Conservation (phyloP, 2,888 invertebrate genomes). For the Caenorhabditis plicata region DNA sequence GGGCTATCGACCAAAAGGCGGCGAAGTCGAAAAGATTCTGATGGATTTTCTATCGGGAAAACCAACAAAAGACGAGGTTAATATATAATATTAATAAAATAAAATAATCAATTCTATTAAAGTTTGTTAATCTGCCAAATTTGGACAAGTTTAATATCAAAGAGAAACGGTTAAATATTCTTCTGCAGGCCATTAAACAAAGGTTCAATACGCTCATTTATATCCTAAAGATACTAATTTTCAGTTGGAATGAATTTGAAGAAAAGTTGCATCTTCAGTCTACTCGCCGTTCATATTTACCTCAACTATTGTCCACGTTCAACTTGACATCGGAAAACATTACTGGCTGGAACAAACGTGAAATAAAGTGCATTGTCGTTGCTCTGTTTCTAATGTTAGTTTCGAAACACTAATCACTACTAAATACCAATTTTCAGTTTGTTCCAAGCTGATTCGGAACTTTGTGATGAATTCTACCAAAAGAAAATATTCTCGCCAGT, state of each 20-base stretch:
- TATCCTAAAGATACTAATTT: background rate
- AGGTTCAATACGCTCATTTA: slow-evolving; percentile 14
- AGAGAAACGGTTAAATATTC: slow-evolving; percentile 32
- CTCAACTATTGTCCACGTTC: slow-evolving; percentile 26
- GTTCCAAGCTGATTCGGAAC: slow-evolving; percentile 17
- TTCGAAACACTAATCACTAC: background rate
- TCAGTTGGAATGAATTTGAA: slow-evolving; percentile 35
- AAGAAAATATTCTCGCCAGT: slow-evolving; percentile 12
- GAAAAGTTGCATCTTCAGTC: slow-evolving; percentile 17
- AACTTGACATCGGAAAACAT: slow-evolving; percentile 32
- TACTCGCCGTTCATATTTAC: slow-evolving; percentile 22
- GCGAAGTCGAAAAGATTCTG: slow-evolving; percentile 17
- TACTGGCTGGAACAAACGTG: slow-evolving; percentile 25
- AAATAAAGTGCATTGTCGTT: slow-evolving; percentile 9
- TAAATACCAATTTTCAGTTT: slow-evolving; percentile 15
- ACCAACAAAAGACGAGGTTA: slow-evolving; percentile 5
- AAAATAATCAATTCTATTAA: background rate
- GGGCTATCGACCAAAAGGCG: slow-evolving; percentile 13
- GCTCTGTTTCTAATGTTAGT: slow-evolving; percentile 18
- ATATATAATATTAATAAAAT: background rate
- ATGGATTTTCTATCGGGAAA: slow-evolving; percentile 22
- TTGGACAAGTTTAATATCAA: slow-evolving; percentile 33
- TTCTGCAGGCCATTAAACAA: slow-evolving; percentile 25
- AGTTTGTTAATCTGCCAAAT: slow-evolving; percentile 24
- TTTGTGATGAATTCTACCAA: slow-evolving; percentile 30